Evolutionary conservation across 1,140 invertebrate genomes (phyloP).

Genomic region (Halictus rubicundus): DNA sequence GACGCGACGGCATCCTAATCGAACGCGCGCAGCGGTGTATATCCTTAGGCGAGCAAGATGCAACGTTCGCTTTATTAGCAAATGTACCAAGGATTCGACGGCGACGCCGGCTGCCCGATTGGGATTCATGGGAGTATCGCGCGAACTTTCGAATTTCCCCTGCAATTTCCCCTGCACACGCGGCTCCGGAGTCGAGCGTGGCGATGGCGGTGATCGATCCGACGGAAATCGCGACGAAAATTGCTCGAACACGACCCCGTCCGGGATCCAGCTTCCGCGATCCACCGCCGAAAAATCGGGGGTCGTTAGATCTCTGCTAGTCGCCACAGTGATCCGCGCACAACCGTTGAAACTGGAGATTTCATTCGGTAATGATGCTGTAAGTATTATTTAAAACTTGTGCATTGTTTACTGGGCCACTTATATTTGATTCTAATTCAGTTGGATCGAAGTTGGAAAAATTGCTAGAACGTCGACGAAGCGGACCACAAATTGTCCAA

Average conservation of each 20-base stretch:
- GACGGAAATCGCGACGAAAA: slow-evolving; percentile 77
- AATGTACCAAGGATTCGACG: too few relatives aligned
- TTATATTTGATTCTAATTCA: too few relatives aligned
- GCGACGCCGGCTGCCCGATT: slow-evolving; percentile 18
- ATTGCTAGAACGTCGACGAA: too few relatives aligned
- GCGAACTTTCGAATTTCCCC: slow-evolving; percentile 65
- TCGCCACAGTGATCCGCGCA: too few relatives aligned
- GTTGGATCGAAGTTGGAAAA: too few relatives aligned
- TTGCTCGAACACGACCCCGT: slow-evolving; percentile 54
- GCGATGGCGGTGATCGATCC: slow-evolving; percentile 47
- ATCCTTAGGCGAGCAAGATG: background rate
- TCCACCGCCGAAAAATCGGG: background rate
- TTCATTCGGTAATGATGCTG: too few relatives aligned
- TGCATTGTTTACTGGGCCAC: too few relatives aligned
- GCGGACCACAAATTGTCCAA: too few relatives aligned
- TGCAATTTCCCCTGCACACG: slow-evolving; percentile 59
- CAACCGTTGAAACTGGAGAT: too few relatives aligned
- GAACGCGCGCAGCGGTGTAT: background rate
- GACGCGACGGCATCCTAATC: background rate
- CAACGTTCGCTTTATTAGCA: slow-evolving; percentile 4
- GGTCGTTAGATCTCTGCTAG: background rate
- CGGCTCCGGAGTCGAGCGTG: slow-evolving; percentile 53
- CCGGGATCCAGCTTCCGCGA: background rate
- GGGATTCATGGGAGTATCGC: slow-evolving; percentile 65
- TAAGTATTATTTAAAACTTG: too few relatives aligned